Conservation (phyloP, 2,113 vertebrate genomes). For the Todiramphus chloris region DNA sequence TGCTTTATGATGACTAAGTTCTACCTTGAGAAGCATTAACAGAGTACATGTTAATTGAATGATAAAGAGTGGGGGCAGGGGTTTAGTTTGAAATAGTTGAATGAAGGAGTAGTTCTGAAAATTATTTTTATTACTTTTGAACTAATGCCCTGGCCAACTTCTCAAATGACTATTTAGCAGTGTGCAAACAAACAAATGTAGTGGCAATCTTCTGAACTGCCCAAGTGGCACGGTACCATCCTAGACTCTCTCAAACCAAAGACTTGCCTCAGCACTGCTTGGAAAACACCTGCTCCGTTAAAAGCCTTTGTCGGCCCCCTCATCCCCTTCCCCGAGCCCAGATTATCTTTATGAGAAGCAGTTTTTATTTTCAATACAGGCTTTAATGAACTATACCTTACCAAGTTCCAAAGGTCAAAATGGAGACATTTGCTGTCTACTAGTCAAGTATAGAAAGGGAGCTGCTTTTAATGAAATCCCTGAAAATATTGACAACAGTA, state of each 20-base stretch:
- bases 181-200: conserved; percentile 66
- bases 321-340: not conserved
- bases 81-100: conserved; percentile 64
- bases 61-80: conserved; percentile 56
- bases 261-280: conserved; percentile 87
- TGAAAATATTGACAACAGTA: conserved; percentile 76
- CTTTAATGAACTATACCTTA: conserved; percentile 79
- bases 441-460: conserved; percentile 77
- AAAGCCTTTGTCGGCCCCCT: conserved; percentile 26
- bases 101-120: conserved; percentile 74
- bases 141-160: conserved; percentile 62
- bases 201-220: conserved; percentile 70
- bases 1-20: conserved; percentile 67
- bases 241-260: conserved; percentile 92
- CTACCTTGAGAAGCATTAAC: conserved; percentile 71
- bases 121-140: conserved; percentile 48
- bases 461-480: conserved; percentile 79
- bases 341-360: conserved; percentile 77
- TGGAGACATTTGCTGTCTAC: conserved; percentile 84
- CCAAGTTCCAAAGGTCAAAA: conserved; percentile 85
- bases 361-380: conserved; percentile 76
- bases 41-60: conserved; percentile 51
- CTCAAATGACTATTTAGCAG: conserved; percentile 80
- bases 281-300: conserved; percentile 64
- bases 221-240: conserved; percentile 71